phyloP scores from a whole-genome alignment of 2,797 vertebrate species.

The Sylvia borin region DNA sequence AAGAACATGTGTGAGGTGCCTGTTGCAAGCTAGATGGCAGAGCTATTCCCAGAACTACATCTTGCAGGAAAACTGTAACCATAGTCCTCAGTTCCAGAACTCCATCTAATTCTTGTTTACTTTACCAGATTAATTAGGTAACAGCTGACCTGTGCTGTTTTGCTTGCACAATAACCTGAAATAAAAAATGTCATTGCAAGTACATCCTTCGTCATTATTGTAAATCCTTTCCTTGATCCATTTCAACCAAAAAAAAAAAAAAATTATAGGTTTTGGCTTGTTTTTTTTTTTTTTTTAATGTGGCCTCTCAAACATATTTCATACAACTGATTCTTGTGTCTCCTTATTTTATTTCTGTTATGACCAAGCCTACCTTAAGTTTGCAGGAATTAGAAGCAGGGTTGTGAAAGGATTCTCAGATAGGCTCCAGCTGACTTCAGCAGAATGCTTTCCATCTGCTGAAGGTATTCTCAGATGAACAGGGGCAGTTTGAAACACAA shows the following conservation, averaged over 20 bases:
- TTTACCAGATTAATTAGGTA: neutral
- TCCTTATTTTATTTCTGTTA: neutral
- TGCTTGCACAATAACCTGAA: neutral
- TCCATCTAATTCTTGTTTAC: neutral
- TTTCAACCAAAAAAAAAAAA: neutral
- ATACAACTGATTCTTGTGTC: neutral
- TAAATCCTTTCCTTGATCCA: neutral
- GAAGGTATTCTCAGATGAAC: neutral
- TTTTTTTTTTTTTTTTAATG: neutral
- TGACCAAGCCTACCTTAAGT: neutral
- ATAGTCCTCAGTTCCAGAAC: neutral
- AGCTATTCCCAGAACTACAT: neutral
- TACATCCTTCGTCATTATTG: neutral
- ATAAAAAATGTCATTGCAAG: conserved; percentile 14
- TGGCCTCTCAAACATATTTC: neutral
- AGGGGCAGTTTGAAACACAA: neutral
- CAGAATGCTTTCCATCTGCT: neutral
- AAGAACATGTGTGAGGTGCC: rapidly evolving
- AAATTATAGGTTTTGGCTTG: neutral
- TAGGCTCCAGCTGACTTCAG: neutral
- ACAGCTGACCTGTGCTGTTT: neutral
- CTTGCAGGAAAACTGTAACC: neutral
- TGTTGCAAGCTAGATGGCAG: neutral
- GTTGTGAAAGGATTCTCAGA: neutral
- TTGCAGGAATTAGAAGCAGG: neutral